phyloP scores from a whole-genome alignment of 2,888 invertebrate species.

The Oscheius sp. region DNA sequence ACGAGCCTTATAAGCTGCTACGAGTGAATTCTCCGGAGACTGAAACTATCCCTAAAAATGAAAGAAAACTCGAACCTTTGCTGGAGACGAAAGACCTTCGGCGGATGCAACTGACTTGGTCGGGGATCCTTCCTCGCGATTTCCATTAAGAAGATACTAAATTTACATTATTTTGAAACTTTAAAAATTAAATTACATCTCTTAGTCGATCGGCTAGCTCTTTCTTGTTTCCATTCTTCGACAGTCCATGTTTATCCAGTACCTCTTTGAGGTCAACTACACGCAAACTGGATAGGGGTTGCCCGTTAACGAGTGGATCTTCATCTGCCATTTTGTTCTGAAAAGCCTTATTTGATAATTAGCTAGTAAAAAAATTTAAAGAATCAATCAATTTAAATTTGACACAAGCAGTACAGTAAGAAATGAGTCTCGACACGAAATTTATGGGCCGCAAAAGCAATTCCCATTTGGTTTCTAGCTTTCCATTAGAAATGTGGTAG shows the following conservation, averaged over 20 bases:
- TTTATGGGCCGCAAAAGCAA: too few species aligned
- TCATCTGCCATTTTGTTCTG: conserved; percentile 43
- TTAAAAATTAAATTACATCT: conserved; percentile 35
- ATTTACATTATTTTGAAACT: not conserved
- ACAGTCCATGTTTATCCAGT: conserved; percentile 53
- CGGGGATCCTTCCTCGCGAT: not conserved
- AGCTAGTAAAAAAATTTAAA: not conserved
- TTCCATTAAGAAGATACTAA: conserved; percentile 21
- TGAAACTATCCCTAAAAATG: conserved; percentile 1
- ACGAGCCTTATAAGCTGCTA: conserved; percentile 36
- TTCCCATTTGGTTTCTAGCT: too few species aligned
- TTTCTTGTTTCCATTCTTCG: conserved; percentile 59
- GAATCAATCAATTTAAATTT: not conserved
- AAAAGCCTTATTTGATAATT: not conserved
- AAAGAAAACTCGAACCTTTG: not conserved
- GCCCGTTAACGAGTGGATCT: conserved; percentile 49
- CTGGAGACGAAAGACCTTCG: not conserved
- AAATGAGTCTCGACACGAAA: too few species aligned
- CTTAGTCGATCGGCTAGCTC: conserved; percentile 54
- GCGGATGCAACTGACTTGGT: not conserved
- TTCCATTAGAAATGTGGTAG: too few species aligned
- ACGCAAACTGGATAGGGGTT: conserved; percentile 51
- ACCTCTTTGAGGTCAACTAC: conserved; percentile 60
- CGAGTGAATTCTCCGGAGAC: conserved; percentile 38
- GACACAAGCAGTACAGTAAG: not conserved